Percentiles rank a stretch among this genome's conserved stretches.
Evolutionary conservation across 2,888 invertebrate species (phyloP).

Genomic region (Xylocampa areola): DNA sequence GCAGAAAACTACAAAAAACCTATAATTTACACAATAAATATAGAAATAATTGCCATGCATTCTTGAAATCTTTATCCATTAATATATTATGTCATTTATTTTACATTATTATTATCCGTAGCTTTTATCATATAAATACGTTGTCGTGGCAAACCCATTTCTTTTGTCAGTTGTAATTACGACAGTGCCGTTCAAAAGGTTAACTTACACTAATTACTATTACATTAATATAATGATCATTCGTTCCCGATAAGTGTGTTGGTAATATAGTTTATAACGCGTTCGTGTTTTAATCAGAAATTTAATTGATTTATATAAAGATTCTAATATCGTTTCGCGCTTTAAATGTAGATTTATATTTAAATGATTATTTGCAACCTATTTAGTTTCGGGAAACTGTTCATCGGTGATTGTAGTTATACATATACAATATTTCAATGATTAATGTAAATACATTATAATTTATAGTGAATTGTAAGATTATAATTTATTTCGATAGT

Average conservation of each 20-base stretch:
- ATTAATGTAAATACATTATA: slow-evolving; percentile 51
- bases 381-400: background rate
- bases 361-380: slow-evolving; percentile 6
- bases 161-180: slow-evolving; percentile 13
- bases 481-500: slow-evolving; percentile 36
- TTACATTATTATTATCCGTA: too few relatives aligned
- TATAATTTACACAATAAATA: too few relatives aligned
- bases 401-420: slow-evolving; percentile 14
- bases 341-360: slow-evolving; percentile 25
- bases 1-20: too few relatives aligned
- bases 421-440: slow-evolving; percentile 22
- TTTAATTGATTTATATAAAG: slow-evolving; percentile 21
- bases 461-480: slow-evolving; percentile 28
- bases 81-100: too few relatives aligned
- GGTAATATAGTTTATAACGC: slow-evolving; percentile 27
- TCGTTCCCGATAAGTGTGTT: slow-evolving; percentile 16
- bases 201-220: slow-evolving; percentile 1
- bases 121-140: too few relatives aligned
- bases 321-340: slow-evolving; percentile 27
- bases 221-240: slow-evolving; percentile 8
- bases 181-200: too few relatives aligned
- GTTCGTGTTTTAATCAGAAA: slow-evolving; percentile 22
- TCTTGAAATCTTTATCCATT: too few relatives aligned
- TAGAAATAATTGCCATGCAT: too few relatives aligned
- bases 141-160: background rate